A percentile compares a stretch with the other conserved stretches of the same genome.
phyloP scores from a whole-genome alignment of 2,888 invertebrate genomes.

The Diadegma fenestrale region DNA sequence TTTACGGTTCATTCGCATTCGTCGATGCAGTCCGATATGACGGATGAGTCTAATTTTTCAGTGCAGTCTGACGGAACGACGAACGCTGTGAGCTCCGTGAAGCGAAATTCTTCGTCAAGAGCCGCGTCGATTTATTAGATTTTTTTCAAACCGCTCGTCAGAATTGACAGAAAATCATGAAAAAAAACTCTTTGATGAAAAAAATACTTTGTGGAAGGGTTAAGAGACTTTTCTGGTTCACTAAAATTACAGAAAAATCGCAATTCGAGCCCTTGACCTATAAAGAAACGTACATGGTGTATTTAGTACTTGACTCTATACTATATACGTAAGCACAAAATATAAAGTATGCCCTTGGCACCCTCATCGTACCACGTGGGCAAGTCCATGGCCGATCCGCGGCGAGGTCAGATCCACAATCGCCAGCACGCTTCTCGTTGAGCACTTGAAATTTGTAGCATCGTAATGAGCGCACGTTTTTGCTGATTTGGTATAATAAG shows the following conservation, averaged over 20 bases:
- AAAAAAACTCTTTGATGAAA: neutral
- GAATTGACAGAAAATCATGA: neutral
- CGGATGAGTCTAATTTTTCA: conserved; percentile 5
- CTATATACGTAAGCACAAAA: neutral
- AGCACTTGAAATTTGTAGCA: conserved; percentile 78
- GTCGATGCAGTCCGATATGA: neutral
- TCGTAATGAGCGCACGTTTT: conserved; percentile 75
- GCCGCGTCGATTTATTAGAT: neutral
- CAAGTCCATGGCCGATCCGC: conserved; percentile 62
- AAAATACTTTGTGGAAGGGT: neutral
- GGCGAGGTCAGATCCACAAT: conserved; percentile 49
- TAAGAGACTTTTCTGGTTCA: neutral
- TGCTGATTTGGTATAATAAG: conserved; percentile 68
- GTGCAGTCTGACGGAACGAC: conserved; percentile 8
- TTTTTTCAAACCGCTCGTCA: neutral
- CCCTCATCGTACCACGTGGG: conserved; percentile 74
- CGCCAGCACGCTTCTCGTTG: conserved; percentile 65
- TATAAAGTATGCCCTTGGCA: conserved; percentile 6
- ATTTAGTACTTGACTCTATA: neutral
- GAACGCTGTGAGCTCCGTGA: neutral
- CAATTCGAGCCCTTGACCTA: neutral
- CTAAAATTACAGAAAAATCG: neutral
- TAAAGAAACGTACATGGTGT: neutral
- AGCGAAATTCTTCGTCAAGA: neutral
- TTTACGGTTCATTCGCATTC: conserved; percentile 20